Conservation (phyloP, 2,888 invertebrate genomes). For the Phaonia tiefii region DNA sequence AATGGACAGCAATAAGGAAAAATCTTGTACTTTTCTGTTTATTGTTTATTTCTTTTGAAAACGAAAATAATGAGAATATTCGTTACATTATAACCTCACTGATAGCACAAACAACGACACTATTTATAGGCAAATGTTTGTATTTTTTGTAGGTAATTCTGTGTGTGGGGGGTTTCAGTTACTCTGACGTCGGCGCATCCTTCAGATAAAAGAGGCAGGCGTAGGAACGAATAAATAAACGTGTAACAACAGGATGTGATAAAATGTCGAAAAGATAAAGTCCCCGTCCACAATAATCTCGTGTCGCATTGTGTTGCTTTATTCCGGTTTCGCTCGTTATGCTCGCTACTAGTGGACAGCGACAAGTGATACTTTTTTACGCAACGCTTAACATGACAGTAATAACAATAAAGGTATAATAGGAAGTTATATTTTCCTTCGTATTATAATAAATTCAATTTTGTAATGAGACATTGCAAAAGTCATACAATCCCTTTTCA, state of each 20-base stretch:
- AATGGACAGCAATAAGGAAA: constrained; percentile 5
- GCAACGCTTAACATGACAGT: constrained; percentile 43
- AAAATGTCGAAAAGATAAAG: constrained; percentile 49
- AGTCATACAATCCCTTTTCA: constrained; percentile 9
- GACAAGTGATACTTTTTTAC: constrained; percentile 50
- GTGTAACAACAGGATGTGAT: constrained; percentile 32
- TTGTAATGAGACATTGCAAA: constrained; percentile 32
- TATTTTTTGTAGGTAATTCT: neutral
- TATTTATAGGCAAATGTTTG: neutral
- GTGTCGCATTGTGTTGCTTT: constrained; percentile 8
- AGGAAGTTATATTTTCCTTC: constrained; percentile 56
- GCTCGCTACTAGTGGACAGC: constrained; percentile 42
- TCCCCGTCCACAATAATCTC: neutral
- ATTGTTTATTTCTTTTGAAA: neutral
- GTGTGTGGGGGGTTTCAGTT: neutral
- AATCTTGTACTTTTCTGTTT: neutral
- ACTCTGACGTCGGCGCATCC: neutral
- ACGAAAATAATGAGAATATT: neutral
- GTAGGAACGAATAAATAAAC: too few species aligned
- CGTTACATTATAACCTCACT: neutral
- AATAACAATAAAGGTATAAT: constrained; percentile 54
- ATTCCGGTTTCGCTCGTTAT: constrained; percentile 12
- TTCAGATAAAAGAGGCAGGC: constrained; percentile 40
- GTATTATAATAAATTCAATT: constrained; percentile 57
- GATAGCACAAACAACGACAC: neutral